Evolutionary conservation across 2,888 invertebrate species (phyloP).

Genomic region (Caenorhabditis sinica): DNA sequence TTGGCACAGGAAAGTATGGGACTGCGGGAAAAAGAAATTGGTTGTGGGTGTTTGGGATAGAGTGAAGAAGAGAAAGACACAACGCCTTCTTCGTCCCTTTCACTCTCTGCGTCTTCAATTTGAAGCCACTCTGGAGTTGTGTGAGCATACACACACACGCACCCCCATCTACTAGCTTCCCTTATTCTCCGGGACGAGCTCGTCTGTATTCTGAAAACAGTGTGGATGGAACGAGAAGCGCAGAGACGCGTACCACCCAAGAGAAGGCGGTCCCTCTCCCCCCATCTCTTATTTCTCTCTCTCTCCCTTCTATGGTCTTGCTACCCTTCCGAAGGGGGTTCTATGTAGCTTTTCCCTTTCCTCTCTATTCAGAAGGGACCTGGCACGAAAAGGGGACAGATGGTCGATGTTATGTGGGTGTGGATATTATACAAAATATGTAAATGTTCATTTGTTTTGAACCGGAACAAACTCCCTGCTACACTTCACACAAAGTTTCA

Average conservation of each 20-base stretch:
- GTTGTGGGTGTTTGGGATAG: slow-evolving; percentile 28
- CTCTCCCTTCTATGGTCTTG: slow-evolving; percentile 25
- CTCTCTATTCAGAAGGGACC: slow-evolving; percentile 34
- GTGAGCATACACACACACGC: slow-evolving; percentile 18
- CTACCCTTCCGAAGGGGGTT: slow-evolving; percentile 25
- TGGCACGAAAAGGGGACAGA: slow-evolving; percentile 21
- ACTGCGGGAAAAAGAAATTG: slow-evolving; percentile 23
- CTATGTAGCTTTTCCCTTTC: slow-evolving; percentile 43
- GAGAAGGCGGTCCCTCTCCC: slow-evolving; percentile 32
- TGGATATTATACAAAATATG: slow-evolving; percentile 37
- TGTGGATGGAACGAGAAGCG: slow-evolving; percentile 9
- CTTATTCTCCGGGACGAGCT: slow-evolving; percentile 36
- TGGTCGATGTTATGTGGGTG: slow-evolving; percentile 20
- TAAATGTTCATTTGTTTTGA: slow-evolving; percentile 28
- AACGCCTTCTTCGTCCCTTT: slow-evolving; percentile 41
- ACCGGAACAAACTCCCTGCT: not conserved
- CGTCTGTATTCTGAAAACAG: slow-evolving; percentile 21
- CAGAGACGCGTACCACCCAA: slow-evolving; percentile 55
- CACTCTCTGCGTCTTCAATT: slow-evolving; percentile 40
- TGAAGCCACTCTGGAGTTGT: slow-evolving; percentile 4
- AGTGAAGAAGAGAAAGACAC: slow-evolving; percentile 27
- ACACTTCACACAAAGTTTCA: slow-evolving; percentile 66
- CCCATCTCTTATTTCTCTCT: slow-evolving; percentile 38
- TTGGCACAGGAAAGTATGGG: not conserved
- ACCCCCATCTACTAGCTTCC: slow-evolving; percentile 17